Conservation (phyloP, 2,888 invertebrate genomes). For the Sericinus montela region DNA sequence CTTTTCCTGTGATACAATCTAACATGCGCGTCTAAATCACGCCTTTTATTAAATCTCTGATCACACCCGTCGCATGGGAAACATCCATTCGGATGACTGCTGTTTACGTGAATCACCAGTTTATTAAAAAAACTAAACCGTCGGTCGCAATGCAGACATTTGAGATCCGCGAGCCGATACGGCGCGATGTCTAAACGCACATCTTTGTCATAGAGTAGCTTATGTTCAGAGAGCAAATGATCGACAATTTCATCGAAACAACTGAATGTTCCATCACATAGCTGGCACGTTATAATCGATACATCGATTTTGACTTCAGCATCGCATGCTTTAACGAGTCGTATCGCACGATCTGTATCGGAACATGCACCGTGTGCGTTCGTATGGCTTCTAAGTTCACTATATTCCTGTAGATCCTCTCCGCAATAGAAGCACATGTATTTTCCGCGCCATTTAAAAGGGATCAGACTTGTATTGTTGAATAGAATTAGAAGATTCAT, state of each 20-base stretch:
- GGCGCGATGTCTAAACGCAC: slow-evolving; percentile 38
- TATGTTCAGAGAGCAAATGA: slow-evolving; percentile 50
- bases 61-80: slow-evolving; percentile 46
- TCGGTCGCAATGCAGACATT: slow-evolving; percentile 49
- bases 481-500: slow-evolving; percentile 56
- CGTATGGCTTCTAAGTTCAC: slow-evolving; percentile 46
- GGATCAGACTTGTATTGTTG: slow-evolving; percentile 62
- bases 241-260: slow-evolving; percentile 35
- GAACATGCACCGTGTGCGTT: slow-evolving; percentile 46
- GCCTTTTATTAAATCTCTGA: slow-evolving; percentile 48
- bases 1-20: slow-evolving; percentile 43
- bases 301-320: slow-evolving; percentile 61
- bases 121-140: slow-evolving; percentile 41
- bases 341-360: slow-evolving; percentile 44
- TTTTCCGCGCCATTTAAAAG: slow-evolving; percentile 64
- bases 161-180: slow-evolving; percentile 49
- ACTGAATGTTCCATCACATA: slow-evolving; percentile 39
- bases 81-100: slow-evolving; percentile 39
- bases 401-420: slow-evolving; percentile 37
- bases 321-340: slow-evolving; percentile 46
- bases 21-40: slow-evolving; percentile 47
- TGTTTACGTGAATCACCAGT: slow-evolving; percentile 52
- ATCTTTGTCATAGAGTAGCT: slow-evolving; percentile 40
- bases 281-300: slow-evolving; percentile 47
- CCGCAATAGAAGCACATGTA: slow-evolving; percentile 65